Evolutionary conservation across 2,113 vertebrate genomes (phyloP).

Genomic region (Brachyhypopomus occidentalis): DNA sequence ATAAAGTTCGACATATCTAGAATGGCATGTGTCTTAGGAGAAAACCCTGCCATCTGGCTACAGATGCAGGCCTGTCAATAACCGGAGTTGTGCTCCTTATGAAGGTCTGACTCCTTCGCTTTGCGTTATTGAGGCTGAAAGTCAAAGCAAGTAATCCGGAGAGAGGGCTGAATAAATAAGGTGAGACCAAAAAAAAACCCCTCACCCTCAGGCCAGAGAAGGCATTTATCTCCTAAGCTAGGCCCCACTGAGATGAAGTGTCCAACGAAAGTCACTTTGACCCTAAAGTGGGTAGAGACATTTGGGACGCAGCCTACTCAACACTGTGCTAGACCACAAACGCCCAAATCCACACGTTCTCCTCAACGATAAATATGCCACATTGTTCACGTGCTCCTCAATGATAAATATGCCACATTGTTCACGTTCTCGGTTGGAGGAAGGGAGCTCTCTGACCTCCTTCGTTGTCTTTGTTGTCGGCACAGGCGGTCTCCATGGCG

Average conservation of each 20-base stretch:
- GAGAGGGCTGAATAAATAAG: slow-evolving; percentile 27
- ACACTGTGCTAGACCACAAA: slow-evolving; percentile 4
- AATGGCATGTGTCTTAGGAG: background rate
- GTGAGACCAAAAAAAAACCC: slow-evolving; percentile 23
- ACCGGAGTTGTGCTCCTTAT: background rate
- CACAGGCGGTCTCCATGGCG: slow-evolving; percentile 98
- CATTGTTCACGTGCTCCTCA: background rate
- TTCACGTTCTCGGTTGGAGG: background rate
- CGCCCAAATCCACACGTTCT: background rate
- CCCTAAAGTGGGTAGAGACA: slow-evolving; percentile 25
- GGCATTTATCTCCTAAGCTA: slow-evolving; percentile 30
- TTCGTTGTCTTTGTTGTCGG: slow-evolving; percentile 99
- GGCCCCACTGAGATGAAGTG: slow-evolving; percentile 39
- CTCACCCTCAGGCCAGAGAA: slow-evolving; percentile 27
- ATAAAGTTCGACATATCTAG: background rate
- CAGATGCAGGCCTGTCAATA: background rate
- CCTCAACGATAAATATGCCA: background rate
- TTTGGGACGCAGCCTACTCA: background rate
- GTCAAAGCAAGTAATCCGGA: slow-evolving; percentile 10
- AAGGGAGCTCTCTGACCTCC: slow-evolving; percentile 83
- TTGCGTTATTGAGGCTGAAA: slow-evolving; percentile 16
- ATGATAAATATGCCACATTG: background rate
- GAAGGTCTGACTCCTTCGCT: background rate
- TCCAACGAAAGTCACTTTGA: slow-evolving; percentile 44
- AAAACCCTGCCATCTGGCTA: background rate